Base-by-base conservation (phyloP, 2,888 invertebrate genomes). In the Magallana nippona region DNA sequence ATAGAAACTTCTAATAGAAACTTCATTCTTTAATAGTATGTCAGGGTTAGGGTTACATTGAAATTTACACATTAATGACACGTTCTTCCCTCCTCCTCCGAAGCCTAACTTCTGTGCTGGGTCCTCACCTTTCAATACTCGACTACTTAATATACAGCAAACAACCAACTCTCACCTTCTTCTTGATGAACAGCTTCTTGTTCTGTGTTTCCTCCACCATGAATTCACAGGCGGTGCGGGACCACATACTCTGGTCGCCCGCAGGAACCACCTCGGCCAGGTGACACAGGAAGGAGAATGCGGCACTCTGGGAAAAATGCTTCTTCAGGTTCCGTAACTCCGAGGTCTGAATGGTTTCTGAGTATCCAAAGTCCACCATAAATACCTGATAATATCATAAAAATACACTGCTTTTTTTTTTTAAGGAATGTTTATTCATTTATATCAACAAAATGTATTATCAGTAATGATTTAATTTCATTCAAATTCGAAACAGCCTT, bases 211-310 rank as follows among this genome's bases (percentile, higher is more conserved):
- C 82, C 10, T 90, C 89, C 22, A 85, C 71, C 88, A 93, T 90
- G 27, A 86, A 89, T 71, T 94, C 93, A 82, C 89, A 89, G n/a
- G 93, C 91, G 0, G 93, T 92, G 10, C 86, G 85, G 0, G 94
- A 92, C 94, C 94, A 94, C 56, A 90, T 89, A 56, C 86, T 87
- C 82, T 83, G 88, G 57, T 92, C 93, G 0, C 96, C 96, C 0
- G 96, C 96, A 0, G 97, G 96, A 44, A 95, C 94, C 13, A 97
- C 95, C 27, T 96, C 96, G 1, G 95, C 96, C 81, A 98, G 92
- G 91, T 96, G 96, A 86, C 97, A 96, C 88, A 95, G 95, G 56
- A 91, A 89, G 32, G 96, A 94, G 0, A 96, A 96, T 0, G 96
- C 96, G 85, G 96, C 95, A 0, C 95, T 95, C 0, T 95, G 93